Evolutionary conservation across 1,140 invertebrate genomes (phyloP).

Genomic region (Drosophila suzukii): DNA sequence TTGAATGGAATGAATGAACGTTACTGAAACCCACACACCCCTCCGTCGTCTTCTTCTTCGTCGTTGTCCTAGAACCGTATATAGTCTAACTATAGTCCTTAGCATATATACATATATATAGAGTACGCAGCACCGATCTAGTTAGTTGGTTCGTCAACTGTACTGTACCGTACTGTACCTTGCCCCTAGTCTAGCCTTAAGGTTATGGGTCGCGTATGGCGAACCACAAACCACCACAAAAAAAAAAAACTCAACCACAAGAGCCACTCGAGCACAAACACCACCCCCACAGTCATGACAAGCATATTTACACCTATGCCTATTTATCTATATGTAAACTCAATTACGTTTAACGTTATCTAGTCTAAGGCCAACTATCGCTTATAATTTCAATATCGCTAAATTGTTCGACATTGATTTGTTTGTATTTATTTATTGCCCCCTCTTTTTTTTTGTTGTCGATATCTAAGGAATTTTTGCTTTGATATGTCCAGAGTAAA

Average conservation of each 20-base stretch:
- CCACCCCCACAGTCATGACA: constrained; percentile 20
- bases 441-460: background rate
- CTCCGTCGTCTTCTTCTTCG: constrained; percentile 29
- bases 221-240: constrained; percentile 1
- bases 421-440: constrained; percentile 37
- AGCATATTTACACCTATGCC: constrained; percentile 16
- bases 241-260: constrained; percentile 1
- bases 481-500: constrained; percentile 11
- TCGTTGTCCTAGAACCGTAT: constrained; percentile 44
- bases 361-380: constrained; percentile 41
- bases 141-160: constrained; percentile 36
- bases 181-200: constrained; percentile 46
- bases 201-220: constrained; percentile 6
- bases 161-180: constrained; percentile 33
- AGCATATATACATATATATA: constrained; percentile 15
- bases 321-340: constrained; percentile 24
- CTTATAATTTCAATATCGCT: constrained; percentile 24
- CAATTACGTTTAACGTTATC: constrained; percentile 31
- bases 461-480: constrained; percentile 12
- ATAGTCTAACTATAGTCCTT: constrained; percentile 43
- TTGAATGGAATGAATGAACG: constrained; percentile 31
- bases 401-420: constrained; percentile 22
- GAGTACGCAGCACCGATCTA: constrained; percentile 50
- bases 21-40: background rate
- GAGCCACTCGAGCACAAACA: constrained; percentile 22